Percentiles rank a stretch among this genome's conserved stretches.
Conservation (phyloP, 2,113 vertebrate species). For the Cyphomyrus plagiostoma region DNA sequence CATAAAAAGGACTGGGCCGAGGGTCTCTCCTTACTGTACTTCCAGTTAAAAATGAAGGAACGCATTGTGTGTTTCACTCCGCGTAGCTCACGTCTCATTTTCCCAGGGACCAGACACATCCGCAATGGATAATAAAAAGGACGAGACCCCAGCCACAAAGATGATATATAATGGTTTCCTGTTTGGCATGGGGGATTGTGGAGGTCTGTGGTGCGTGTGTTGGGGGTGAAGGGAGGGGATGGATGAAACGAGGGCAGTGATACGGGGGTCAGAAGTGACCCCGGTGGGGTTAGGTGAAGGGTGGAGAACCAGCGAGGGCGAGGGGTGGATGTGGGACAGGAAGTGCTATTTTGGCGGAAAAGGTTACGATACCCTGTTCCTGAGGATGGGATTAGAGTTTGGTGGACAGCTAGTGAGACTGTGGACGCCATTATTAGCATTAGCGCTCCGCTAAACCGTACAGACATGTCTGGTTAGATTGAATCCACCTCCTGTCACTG, state of each 20-base stretch:
- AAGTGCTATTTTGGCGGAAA: background rate
- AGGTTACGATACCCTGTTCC: background rate
- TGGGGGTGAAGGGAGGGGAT: background rate
- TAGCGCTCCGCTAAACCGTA: background rate
- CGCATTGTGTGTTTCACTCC: background rate
- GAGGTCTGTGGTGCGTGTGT: background rate
- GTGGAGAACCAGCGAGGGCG: background rate
- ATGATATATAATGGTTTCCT: constrained; percentile 18
- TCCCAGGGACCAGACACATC: background rate
- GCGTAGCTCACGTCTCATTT: background rate
- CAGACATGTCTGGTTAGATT: background rate
- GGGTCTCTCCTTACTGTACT: background rate
- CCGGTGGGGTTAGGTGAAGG: background rate
- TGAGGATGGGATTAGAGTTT: background rate
- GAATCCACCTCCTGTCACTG: background rate
- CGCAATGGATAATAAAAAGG: background rate
- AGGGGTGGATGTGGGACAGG: background rate
- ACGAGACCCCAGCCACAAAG: background rate
- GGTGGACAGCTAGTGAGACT: background rate
- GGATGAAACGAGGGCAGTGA: background rate
- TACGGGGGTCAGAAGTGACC: background rate
- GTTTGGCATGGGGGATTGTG: background rate
- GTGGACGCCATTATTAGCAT: background rate
- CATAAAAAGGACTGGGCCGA: background rate
- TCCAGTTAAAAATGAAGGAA: background rate